These are phyloP conservation scores for Sebastes steindachneri DNA, from an alignment of 2,797 vertebrate species.

Conservation along the genomic window DNA sequence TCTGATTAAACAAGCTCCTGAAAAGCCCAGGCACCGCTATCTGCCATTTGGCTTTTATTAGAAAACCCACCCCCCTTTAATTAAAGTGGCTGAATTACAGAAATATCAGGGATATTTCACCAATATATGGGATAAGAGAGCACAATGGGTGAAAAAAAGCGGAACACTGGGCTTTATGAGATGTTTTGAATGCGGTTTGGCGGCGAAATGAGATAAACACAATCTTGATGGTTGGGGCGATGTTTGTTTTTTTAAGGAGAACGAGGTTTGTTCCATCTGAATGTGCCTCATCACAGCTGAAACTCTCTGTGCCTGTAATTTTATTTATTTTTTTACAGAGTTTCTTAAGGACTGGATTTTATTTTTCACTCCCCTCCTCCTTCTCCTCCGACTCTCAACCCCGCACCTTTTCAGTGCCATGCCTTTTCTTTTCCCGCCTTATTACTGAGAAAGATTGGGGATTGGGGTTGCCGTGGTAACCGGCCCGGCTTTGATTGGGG, in stretches of 20 bases:
- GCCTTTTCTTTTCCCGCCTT: constrained; percentile 42
- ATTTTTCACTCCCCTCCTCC: constrained; percentile 9
- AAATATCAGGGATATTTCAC: constrained; percentile 75
- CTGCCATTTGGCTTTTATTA: constrained; percentile 83
- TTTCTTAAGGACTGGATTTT: neutral
- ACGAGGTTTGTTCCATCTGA: constrained; percentile 33
- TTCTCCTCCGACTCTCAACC: constrained; percentile 25
- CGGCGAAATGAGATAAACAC: constrained; percentile 64
- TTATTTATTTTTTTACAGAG: neutral
- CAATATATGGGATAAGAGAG: constrained; percentile 70
- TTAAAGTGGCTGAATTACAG: constrained; percentile 78
- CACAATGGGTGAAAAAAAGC: constrained; percentile 63
- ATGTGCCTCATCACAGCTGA: constrained; percentile 25
- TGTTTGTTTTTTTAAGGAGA: constrained; percentile 25
- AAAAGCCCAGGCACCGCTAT: constrained; percentile 72
- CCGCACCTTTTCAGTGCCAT: constrained; percentile 22
- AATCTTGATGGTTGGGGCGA: constrained; percentile 40
- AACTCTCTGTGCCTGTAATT: neutral
- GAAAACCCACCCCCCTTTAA: constrained; percentile 71
- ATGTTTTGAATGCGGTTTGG: constrained; percentile 61
- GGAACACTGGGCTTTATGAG: constrained; percentile 62
- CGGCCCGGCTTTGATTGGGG: constrained; percentile 58
- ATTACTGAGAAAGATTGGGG: constrained; percentile 69
- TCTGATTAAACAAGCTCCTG: constrained; percentile 77
- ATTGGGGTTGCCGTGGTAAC: constrained; percentile 77